Evolutionary conservation across 2,113 vertebrate genomes (phyloP), one percentile per base, ranked within the genome.

Genomic region (Apteryx owenii): DNA sequence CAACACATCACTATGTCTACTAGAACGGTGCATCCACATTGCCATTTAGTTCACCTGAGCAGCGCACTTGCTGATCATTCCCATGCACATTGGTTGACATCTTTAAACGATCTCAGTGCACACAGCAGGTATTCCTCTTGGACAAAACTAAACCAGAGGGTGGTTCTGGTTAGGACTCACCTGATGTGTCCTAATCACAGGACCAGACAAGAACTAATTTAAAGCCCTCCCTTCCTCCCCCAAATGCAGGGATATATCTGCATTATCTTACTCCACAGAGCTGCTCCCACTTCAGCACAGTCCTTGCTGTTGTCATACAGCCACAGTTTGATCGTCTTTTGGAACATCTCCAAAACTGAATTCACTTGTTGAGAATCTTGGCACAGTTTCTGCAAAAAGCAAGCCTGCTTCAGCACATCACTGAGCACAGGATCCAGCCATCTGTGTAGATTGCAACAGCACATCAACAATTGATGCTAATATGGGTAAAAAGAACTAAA

Each of bases 21-120:
- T 23, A 4, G 8, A 22, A 4, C 2, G 7, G 12, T 33, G 26
- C 20, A 31, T n/a, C 4, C 36, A 61, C 3, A 0, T 13, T n/a
- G 10, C 19, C 44, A 28, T 19, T 58, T 17, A 50, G 17, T 5
- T 83, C 42, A 33, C n/a, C 28, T 12, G 29, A 77, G 22, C 58
- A 28, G 3, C 7, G 3, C 1, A 19, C 9, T 19, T 79, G 36
- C 61, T 56, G 18, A n/a, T 23, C 40, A 4, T 7, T 61, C 42
- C 54, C 75, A 48, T 19, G 42, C 12, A n/a, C 17, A 10, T 31
- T 11, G 12, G 23, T 65, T 60, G 12, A 33, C 20, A 12, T 44
- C 10, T 3, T 56, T 5, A 51, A 25, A 16, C 16, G 1, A 76
- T 48, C 12, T 1, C 29, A 51, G 1, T 26, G 28, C 1, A 5